A percentile compares a stretch with the other conserved stretches of the same genome.
phyloP scores from a whole-genome alignment of 1,140 invertebrate species.

The Lithobius niger region DNA sequence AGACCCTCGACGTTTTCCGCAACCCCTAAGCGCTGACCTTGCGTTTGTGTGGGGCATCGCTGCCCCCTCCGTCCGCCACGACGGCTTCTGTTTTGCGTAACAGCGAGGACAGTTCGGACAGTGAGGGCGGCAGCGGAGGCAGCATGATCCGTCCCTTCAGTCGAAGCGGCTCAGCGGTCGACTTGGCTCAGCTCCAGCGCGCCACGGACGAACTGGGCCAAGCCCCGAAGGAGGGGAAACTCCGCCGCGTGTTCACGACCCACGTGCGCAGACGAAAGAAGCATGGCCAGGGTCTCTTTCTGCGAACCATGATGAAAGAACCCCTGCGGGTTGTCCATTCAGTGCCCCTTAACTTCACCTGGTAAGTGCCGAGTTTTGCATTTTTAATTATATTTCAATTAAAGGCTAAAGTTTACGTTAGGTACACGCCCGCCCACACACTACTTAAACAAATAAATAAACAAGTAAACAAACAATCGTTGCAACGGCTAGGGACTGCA shows the following conservation, averaged over 20 bases:
- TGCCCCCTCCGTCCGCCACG: no score
- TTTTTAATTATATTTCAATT: no score
- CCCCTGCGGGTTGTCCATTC: slow-evolving; percentile 35
- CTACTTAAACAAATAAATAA: no score
- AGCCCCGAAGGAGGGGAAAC: slow-evolving; percentile 22
- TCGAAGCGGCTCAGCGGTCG: background rate
- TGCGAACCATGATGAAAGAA: slow-evolving; percentile 33
- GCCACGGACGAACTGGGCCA: slow-evolving; percentile 13
- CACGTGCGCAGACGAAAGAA: slow-evolving; percentile 29
- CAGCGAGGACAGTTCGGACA: background rate
- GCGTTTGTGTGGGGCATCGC: no score
- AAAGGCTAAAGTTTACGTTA: no score
- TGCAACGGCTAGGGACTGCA: no score
- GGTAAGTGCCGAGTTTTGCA: no score
- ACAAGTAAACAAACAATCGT: no score
- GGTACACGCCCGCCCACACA: no score
- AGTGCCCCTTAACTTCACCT: slow-evolving; percentile 30
- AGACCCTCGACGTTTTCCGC: no score
- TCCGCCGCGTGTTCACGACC: slow-evolving; percentile 33
- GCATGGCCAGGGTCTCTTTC: slow-evolving; percentile 24
- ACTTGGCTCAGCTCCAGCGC: slow-evolving; percentile 10
- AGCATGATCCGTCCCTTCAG: background rate
- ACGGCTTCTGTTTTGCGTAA: no score
- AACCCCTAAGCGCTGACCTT: no score
- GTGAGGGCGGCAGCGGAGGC: background rate